Conservation (phyloP, 2,888 invertebrate genomes). For the Saturnia japonica region DNA sequence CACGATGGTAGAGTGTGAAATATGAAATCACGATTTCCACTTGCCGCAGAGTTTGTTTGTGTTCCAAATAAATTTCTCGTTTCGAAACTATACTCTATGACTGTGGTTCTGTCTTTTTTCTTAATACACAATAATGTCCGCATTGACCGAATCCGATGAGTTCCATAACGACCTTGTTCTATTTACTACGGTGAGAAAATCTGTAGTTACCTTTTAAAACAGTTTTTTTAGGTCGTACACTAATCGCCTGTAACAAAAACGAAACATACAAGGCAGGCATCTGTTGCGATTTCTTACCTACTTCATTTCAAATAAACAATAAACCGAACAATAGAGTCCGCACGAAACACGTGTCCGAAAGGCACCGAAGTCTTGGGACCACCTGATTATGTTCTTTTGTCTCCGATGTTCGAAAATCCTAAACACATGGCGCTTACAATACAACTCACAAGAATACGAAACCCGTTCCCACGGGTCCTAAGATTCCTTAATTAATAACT, state of each 20-base stretch:
- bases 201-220: slow-evolving; percentile 35
- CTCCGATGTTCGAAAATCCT: slow-evolving; percentile 55
- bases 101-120: slow-evolving; percentile 57
- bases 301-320: slow-evolving; percentile 45
- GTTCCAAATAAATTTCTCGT: slow-evolving; percentile 76
- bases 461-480: slow-evolving; percentile 71
- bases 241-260: slow-evolving; percentile 47
- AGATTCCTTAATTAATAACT: slow-evolving; percentile 73
- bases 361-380: slow-evolving; percentile 36
- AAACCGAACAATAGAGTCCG: slow-evolving; percentile 46
- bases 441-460: slow-evolving; percentile 44
- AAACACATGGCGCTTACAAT: slow-evolving; percentile 62
- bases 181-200: slow-evolving; percentile 47
- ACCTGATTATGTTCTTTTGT: slow-evolving; percentile 64
- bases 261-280: slow-evolving; percentile 56
- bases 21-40: slow-evolving; percentile 80
- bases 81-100: slow-evolving; percentile 66
- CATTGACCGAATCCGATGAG: slow-evolving; percentile 53
- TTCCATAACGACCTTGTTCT: slow-evolving; percentile 57
- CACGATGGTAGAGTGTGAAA: slow-evolving; percentile 78
- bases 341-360: slow-evolving; percentile 58
- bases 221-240: slow-evolving; percentile 40
- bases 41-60: slow-evolving; percentile 68
- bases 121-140: slow-evolving; percentile 49
- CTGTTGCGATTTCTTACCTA: slow-evolving; percentile 60